Conservation (phyloP, 2,888 invertebrate genomes). For the Lepidocyrtinus sp. region DNA sequence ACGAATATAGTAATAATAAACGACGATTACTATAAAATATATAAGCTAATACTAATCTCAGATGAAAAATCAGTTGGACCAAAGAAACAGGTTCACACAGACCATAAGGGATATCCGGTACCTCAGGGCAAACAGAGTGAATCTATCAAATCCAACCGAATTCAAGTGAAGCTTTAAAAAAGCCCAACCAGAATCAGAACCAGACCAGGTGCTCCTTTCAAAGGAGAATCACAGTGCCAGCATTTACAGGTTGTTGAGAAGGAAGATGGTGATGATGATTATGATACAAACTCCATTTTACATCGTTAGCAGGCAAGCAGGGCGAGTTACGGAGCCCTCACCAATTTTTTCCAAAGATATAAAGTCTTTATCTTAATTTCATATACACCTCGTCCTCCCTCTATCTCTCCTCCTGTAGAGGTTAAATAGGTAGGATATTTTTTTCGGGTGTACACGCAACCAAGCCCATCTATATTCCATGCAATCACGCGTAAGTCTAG, state of each 20-base stretch:
- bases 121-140: conserved; percentile 55
- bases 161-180: not conserved
- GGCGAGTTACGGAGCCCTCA: conserved; percentile 32
- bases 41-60: not conserved
- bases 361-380: conserved; percentile 15
- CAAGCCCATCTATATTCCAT: not conserved
- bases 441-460: conserved; percentile 41
- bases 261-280: not conserved
- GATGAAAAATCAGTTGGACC: not conserved
- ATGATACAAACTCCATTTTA: conserved; percentile 18
- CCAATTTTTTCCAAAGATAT: not conserved
- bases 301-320: conserved; percentile 29
- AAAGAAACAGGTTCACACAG: conserved; percentile 64
- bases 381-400: not conserved
- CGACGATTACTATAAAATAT: not conserved
- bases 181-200: conserved; percentile 29
- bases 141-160: no score
- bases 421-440: conserved; percentile 22
- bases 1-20: not conserved
- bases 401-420: not conserved
- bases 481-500: conserved; percentile 18
- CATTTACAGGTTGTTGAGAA: no score
- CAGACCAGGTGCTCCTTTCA: conserved; percentile 13
- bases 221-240: not conserved
- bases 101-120: conserved; percentile 69